phyloP scores from a whole-genome alignment of 2,113 vertebrate species.

The Pygathrix nemaeus region DNA sequence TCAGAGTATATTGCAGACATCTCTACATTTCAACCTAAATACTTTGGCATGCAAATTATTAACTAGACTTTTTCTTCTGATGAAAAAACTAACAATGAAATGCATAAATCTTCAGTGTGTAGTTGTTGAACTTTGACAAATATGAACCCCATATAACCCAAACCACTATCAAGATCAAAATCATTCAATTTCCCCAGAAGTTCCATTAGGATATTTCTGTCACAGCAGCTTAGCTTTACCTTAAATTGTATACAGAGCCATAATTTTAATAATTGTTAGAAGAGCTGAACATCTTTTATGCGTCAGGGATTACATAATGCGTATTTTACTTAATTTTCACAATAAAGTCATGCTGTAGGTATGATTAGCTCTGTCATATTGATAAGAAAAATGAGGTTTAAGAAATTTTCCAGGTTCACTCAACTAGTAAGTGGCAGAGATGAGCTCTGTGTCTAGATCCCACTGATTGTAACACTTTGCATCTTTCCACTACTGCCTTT shows the following conservation, averaged over 20 bases:
- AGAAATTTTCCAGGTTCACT: not conserved
- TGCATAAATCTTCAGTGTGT: not conserved
- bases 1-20: not conserved
- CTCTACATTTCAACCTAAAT: not conserved
- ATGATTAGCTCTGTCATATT: not conserved
- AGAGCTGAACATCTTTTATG: not conserved
- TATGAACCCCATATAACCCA: not conserved
- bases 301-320: not conserved
- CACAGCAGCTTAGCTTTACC: not conserved
- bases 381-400: not conserved
- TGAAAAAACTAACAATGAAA: not conserved
- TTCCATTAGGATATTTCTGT: not conserved
- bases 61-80: not conserved
- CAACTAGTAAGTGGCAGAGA: not conserved
- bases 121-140: conserved; percentile 12
- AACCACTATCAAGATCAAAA: not conserved
- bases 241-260: not conserved
- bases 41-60: not conserved
- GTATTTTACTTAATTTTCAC: conserved; percentile 23
- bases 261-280: not conserved
- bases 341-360: not conserved
- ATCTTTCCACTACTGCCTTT: not conserved
- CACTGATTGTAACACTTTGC: not conserved
- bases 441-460: not conserved
- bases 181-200: not conserved